Conservation (phyloP, 64 coral and sea anemone genomes). For the Orbicella faveolata region DNA sequence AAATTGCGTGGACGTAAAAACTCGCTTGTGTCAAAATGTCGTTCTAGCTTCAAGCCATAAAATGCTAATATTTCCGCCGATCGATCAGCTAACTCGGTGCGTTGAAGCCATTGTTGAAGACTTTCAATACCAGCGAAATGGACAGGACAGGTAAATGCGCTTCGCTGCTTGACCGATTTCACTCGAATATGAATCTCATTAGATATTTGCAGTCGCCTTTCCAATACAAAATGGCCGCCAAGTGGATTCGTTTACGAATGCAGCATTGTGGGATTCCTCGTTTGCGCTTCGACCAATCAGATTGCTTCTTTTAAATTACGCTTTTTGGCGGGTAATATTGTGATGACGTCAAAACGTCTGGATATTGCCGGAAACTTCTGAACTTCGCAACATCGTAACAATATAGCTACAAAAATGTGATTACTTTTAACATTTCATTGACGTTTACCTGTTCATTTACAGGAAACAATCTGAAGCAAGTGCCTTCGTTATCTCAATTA, state of each 20-base stretch:
- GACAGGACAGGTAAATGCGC: constrained; percentile 48
- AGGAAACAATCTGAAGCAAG: not conserved
- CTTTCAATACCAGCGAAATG: constrained; percentile 51
- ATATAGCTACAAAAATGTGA: not conserved
- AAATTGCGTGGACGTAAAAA: not conserved
- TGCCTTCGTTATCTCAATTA: constrained; percentile 11
- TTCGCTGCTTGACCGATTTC: constrained; percentile 35
- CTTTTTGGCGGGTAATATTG: constrained; percentile 13
- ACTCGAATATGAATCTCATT: constrained; percentile 37
- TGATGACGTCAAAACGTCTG: constrained; percentile 37
- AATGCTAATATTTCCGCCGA: not conserved
- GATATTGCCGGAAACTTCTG: constrained; percentile 24
- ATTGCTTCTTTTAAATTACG: not conserved
- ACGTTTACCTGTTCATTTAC: not conserved
- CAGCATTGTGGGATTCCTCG: not conserved
- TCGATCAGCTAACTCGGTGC: not conserved
- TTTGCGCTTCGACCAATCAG: not conserved
- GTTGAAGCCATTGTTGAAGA: constrained; percentile 12
- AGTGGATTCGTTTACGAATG: not conserved
- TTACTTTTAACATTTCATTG: not conserved
- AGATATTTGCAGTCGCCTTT: constrained; percentile 21
- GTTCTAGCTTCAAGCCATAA: constrained; percentile 14
- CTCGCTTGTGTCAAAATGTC: not conserved
- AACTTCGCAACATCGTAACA: not conserved
- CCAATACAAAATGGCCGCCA: constrained; percentile 51